Percentiles rank a stretch among this genome's conserved stretches.
Conservation (phyloP, 1,140 invertebrate genomes). For the Drosophila nigrodunni region DNA sequence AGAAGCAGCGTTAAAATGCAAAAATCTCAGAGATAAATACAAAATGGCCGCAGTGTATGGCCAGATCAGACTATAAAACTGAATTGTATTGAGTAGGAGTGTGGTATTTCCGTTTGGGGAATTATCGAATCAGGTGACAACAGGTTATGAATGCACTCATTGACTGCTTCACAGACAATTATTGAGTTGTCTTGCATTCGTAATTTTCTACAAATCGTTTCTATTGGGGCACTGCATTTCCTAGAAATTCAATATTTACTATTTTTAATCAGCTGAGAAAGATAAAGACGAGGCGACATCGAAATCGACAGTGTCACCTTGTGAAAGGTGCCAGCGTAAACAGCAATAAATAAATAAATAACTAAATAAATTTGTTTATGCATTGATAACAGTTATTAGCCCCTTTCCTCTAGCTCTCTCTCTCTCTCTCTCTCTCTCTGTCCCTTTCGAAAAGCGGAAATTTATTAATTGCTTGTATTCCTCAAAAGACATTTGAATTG, state of each 20-base stretch:
- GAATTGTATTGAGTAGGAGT: neutral
- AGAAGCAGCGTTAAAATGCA: conserved; percentile 34
- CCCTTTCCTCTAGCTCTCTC: neutral
- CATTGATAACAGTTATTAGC: conserved; percentile 44
- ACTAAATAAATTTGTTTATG: conserved; percentile 60
- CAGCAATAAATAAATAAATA: conserved; percentile 48
- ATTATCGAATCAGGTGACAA: conserved; percentile 18
- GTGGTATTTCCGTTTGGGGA: conserved; percentile 37
- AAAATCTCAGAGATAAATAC: conserved; percentile 35
- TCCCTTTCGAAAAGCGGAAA: conserved; percentile 29
- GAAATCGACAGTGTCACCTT: conserved; percentile 20
- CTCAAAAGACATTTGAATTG: conserved; percentile 51
- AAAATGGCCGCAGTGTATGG: conserved; percentile 38
- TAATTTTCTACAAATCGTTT: conserved; percentile 40
- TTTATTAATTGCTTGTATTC: conserved; percentile 59
- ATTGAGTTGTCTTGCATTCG: conserved; percentile 30
- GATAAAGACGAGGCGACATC: conserved; percentile 41
- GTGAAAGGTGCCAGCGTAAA: conserved; percentile 40
- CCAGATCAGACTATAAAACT: neutral
- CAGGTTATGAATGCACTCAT: conserved; percentile 12
- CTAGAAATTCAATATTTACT: conserved; percentile 60
- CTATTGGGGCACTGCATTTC: conserved; percentile 34
- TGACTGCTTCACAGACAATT: conserved; percentile 10
- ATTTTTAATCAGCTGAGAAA: conserved; percentile 36
- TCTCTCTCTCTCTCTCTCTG: neutral